A percentile compares a stretch with the other conserved stretches of the same genome.
phyloP scores from a whole-genome alignment of 2,888 invertebrate species.

The Macrophya alboannulata region DNA sequence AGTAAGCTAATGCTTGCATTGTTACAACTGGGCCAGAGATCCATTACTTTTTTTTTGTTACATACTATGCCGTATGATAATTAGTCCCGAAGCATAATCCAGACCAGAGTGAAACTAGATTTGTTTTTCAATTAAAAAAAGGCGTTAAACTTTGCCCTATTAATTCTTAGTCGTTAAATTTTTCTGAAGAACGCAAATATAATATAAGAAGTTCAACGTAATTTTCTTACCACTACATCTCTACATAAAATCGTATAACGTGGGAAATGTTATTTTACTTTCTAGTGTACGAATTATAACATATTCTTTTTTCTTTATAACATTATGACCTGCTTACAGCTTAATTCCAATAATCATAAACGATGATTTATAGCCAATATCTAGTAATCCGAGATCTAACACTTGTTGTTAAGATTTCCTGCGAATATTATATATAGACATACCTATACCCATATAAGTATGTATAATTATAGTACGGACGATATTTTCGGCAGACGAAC shows the following conservation, averaged over 20 bases:
- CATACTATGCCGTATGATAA: conserved; percentile 15
- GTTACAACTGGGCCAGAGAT: conserved; percentile 67
- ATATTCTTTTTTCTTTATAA: neutral
- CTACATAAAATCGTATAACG: neutral
- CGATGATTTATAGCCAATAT: neutral
- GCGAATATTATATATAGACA: neutral
- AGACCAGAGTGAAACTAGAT: conserved; percentile 4
- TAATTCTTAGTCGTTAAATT: neutral
- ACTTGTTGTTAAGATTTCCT: neutral
- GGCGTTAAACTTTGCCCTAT: neutral
- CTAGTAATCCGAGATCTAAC: neutral
- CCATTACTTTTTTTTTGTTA: conserved; percentile 55
- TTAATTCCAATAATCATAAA: neutral
- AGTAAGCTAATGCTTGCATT: conserved; percentile 26
- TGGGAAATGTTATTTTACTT: neutral
- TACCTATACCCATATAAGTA: neutral
- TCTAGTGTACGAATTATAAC: neutral
- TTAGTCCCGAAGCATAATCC: conserved; percentile 13
- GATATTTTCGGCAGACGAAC: conserved; percentile 6
- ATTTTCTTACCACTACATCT: neutral
- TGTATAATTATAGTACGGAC: neutral
- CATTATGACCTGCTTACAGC: neutral
- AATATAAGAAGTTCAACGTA: neutral
- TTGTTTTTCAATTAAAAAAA: conserved; percentile 29
- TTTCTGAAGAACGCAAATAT: neutral